Conservation (phyloP, 92 coral and sea anemone genomes). For the Desmophyllum pertusum region DNA sequence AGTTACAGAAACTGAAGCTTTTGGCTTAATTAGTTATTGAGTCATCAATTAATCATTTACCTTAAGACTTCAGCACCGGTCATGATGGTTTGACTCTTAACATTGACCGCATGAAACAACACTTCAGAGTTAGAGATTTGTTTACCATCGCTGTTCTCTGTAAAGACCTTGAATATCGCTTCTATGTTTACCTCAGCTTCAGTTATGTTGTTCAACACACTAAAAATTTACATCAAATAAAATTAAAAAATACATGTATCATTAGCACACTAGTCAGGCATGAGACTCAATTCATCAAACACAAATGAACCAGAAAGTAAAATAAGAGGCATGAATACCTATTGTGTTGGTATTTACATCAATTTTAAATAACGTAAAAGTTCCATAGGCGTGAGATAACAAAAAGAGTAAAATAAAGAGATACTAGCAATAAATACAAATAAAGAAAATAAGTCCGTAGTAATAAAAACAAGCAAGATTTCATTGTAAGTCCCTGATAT, state of each 20-base stretch:
- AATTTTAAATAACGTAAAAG: too few species aligned
- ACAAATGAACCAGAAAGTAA: neutral
- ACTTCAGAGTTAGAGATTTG: conserved; percentile 79
- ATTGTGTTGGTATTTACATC: too few species aligned
- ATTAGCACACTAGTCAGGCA: neutral
- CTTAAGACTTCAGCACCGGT: conserved; percentile 80
- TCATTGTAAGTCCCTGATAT: too few species aligned
- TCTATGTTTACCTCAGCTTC: conserved; percentile 89
- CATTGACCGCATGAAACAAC: conserved; percentile 85
- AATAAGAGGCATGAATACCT: too few species aligned
- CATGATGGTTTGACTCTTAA: conserved; percentile 71
- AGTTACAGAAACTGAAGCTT: neutral
- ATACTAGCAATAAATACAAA: too few species aligned
- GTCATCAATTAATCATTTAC: conserved; percentile 24
- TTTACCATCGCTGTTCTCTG: conserved; percentile 61
- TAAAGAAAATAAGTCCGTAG: too few species aligned
- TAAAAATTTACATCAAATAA: conserved; percentile 18
- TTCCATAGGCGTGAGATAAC: too few species aligned
- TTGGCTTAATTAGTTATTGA: neutral
- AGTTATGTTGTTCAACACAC: conserved; percentile 86
- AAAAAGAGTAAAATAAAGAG: too few species aligned
- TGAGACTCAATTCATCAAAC: neutral
- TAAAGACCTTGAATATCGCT: conserved; percentile 77
- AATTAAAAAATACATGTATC: neutral
- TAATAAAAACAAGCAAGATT: too few species aligned